Evolutionary conservation across 2,113 vertebrate genomes (phyloP), one percentile per base, ranked within the genome.

Genomic region (Antechinus flavipes): DNA sequence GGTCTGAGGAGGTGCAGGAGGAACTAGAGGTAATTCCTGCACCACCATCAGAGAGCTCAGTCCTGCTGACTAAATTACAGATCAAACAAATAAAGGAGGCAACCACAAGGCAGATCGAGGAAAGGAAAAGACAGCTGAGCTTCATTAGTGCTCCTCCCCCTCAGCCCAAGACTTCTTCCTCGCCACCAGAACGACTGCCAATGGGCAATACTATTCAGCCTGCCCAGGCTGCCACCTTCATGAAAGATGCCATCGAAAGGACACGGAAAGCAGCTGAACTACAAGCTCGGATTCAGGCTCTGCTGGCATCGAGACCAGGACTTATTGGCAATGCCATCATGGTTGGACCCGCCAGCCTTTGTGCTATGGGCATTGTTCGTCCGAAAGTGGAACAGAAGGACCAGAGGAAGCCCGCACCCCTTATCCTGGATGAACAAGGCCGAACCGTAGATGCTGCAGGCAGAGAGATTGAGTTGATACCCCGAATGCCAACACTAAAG

Each of bases 11-110:
- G 95, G 99, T 99, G 0, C 98, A 98, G 93, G 99, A 99, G 61
- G 99, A 99, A 91, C 99, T 99, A 0, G 99, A 99, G 94, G 99
- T 99, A 26, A 98, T 99, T 54, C 99, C 99, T 0, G 99, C 98
- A 11, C 99, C 99, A 0, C 99, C 99, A 0, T 96, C 99, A 0
- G 99, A 99, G 98, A 99, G 99, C 95, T 99, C 99, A 0, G 99
- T 99, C 27, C 99, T 99, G 99, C 99, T 99, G 54, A 99, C 99
- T 9, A 99, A 99, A 97, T 98, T 99, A 26, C 96, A 99, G 99
- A 99, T 99, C 91, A 99, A 99, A 95, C 99, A 99, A 97, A 99
- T 99, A 99, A 99, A 99, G 99, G 99, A 99, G 94, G 99, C 99
- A 9, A 99, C 99, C 47, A 99, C 99, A 0, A 98, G 98, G 50